These are phyloP conservation scores for Drosophila funebris DNA, from an alignment of 1,140 invertebrate genomes.

Conservation along the genomic window DNA sequence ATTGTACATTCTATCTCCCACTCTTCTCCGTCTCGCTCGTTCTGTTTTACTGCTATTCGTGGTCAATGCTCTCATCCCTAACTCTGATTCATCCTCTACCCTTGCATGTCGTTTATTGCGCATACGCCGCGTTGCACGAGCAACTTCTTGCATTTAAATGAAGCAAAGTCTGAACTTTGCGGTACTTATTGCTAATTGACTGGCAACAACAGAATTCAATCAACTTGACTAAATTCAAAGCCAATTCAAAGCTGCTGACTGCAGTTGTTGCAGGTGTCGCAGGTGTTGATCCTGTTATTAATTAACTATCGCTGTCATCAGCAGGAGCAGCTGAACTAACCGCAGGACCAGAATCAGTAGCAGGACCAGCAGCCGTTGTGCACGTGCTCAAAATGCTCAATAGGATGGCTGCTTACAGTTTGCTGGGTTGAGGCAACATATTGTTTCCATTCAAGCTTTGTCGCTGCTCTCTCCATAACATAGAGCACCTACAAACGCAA, in stretches of 20 bases:
- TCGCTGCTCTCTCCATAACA: slow-evolving; percentile 24
- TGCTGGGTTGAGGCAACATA: slow-evolving; percentile 49
- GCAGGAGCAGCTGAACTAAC: not conserved
- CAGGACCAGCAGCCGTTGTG: slow-evolving; percentile 12
- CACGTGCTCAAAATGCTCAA: slow-evolving; percentile 46
- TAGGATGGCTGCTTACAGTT: too few relatives aligned
- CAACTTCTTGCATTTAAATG: slow-evolving; percentile 64
- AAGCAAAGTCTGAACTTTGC: slow-evolving; percentile 30
- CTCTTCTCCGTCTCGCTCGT: not conserved
- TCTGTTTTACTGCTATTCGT: not conserved
- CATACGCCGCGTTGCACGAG: slow-evolving; percentile 42
- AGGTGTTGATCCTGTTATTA: slow-evolving; percentile 45
- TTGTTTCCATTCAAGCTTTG: slow-evolving; percentile 57
- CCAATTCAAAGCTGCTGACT: slow-evolving; percentile 56
- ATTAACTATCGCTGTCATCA: slow-evolving; percentile 61
- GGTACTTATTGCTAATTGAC: slow-evolving; percentile 72
- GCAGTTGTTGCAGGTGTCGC: slow-evolving; percentile 5
- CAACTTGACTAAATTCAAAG: slow-evolving; percentile 41
- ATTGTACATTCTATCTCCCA: not conserved
- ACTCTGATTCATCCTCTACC: not conserved
- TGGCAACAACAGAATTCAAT: slow-evolving; percentile 50
- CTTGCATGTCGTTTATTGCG: slow-evolving; percentile 13
- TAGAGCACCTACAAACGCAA: slow-evolving; percentile 76
- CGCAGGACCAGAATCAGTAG: not conserved
- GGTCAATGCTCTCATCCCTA: not conserved